Conservation (phyloP, 2,888 invertebrate species). For the Drosophila bunnanda region DNA sequence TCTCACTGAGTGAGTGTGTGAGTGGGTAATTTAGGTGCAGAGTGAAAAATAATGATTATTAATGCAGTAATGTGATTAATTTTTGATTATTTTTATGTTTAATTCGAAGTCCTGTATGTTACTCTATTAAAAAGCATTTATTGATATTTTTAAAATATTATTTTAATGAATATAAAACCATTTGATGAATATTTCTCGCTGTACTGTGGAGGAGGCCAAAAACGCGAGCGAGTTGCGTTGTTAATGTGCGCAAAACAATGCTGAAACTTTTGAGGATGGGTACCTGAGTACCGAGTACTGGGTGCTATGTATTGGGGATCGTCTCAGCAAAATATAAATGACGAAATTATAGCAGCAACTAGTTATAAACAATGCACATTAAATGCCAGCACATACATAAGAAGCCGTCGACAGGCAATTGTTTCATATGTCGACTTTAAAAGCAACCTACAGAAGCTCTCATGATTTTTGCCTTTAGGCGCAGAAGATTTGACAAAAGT, state of each 20-base stretch:
- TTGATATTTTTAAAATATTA: no score
- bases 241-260: conserved; percentile 71
- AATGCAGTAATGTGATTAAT: neutral
- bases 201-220: conserved; percentile 57
- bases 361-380: conserved; percentile 70
- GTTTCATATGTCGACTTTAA: conserved; percentile 12
- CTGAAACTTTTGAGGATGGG: conserved; percentile 32
- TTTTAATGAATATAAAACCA: no score
- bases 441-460: conserved; percentile 2
- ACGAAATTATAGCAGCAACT: conserved; percentile 66
- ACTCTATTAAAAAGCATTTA: no score
- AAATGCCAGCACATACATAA: conserved; percentile 52
- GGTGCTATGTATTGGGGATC: conserved; percentile 8
- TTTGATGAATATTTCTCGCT: neutral
- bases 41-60: neutral
- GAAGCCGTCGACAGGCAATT: conserved; percentile 6
- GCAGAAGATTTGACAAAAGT: neutral
- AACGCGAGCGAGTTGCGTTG: conserved; percentile 66
- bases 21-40: conserved; percentile 41
- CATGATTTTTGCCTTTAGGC: neutral
- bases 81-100: neutral
- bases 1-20: conserved; percentile 18
- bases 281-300: neutral
- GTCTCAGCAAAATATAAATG: conserved; percentile 64
- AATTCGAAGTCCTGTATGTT: no score